Percentiles rank a stretch among this genome's conserved stretches.
Evolutionary conservation across 2,797 vertebrate species (phyloP).

Genomic region (Natrix natrix): DNA sequence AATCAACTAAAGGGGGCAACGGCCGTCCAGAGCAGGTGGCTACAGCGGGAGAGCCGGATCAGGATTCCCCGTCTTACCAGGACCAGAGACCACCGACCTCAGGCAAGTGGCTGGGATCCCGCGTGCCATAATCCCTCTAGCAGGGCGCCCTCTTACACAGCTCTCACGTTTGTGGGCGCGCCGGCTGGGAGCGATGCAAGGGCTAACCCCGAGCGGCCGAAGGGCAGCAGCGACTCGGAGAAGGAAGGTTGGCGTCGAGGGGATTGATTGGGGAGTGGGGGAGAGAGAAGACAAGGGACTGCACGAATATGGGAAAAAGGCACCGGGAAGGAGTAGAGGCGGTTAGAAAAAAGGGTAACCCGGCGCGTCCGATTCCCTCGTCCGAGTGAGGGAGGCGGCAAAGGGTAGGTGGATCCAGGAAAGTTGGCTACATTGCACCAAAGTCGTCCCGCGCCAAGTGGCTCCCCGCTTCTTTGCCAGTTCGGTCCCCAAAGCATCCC

Average conservation of each 20-base stretch:
- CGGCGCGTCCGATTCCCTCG: neutral
- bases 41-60: neutral
- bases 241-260: neutral
- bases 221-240: neutral
- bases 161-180: neutral
- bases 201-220: neutral
- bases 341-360: too few relatives aligned
- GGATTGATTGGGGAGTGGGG: neutral
- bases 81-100: neutral
- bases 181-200: neutral
- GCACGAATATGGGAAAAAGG: neutral
- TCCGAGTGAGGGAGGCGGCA: neutral
- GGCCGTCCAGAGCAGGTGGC: neutral
- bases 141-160: neutral
- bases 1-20: neutral
- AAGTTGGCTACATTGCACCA: neutral
- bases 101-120: neutral
- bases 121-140: fast-evolving
- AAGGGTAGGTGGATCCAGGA: neutral
- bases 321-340: neutral
- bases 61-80: neutral
- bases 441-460: neutral
- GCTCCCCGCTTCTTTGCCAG: neutral
- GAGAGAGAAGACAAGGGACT: neutral
- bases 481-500: neutral